Percentiles rank a stretch among this genome's conserved stretches.
Evolutionary conservation across 2,888 invertebrate genomes (phyloP).

Genomic region (Sarcophaga subvicina): DNA sequence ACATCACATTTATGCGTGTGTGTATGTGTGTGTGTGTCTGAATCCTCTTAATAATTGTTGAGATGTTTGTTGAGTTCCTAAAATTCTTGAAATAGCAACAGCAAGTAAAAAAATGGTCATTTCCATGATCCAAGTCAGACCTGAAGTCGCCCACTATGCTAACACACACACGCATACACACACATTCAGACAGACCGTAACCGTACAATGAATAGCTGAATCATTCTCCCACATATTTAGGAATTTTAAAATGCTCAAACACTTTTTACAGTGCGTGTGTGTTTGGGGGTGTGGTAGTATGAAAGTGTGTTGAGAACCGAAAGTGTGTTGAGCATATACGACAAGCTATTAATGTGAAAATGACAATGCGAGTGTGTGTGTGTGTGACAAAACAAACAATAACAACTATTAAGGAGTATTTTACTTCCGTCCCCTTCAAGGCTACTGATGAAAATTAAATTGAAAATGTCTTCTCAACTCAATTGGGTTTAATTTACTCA

Average conservation of each 20-base stretch:
- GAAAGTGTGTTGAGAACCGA: neutral
- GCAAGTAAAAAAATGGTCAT: neutral
- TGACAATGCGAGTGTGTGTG: no score
- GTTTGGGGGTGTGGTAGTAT: neutral
- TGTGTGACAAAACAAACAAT: no score
- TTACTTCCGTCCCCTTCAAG: no score
- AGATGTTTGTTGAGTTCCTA: conserved; percentile 23
- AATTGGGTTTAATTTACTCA: neutral
- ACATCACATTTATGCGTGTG: neutral
- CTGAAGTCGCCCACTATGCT: neutral
- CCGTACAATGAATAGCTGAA: no score
- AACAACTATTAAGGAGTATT: no score
- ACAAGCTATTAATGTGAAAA: no score
- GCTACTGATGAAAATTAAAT: no score
- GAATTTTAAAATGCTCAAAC: neutral
- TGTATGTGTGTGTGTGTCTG: neutral
- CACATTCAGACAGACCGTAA: neutral
- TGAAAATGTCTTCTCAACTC: no score
- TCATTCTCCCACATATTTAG: no score
- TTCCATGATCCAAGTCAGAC: neutral
- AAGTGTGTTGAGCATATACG: neutral
- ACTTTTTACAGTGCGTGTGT: neutral
- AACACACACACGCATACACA: neutral
- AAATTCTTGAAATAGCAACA: neutral
- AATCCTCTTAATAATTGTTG: conserved; percentile 37